Evolutionary conservation across 2,113 vertebrate genomes (phyloP).

Genomic region (Mellivora capensis): DNA sequence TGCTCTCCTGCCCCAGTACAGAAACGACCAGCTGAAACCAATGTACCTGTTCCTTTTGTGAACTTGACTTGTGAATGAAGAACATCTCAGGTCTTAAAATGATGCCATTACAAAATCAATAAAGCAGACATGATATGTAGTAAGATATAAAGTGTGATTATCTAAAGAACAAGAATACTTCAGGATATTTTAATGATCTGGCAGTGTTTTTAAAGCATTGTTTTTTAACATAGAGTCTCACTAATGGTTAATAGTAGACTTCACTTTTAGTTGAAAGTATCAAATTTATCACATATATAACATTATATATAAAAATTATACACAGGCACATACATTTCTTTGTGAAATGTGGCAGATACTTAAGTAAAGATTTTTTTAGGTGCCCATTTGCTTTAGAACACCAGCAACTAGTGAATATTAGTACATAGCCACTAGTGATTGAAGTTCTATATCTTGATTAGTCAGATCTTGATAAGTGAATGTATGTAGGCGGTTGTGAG

Average conservation of each 20-base stretch:
- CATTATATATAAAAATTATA: background rate
- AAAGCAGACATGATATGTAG: background rate
- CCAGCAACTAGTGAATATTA: background rate
- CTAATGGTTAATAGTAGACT: background rate
- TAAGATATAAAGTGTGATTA: background rate
- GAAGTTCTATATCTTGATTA: conserved; percentile 7
- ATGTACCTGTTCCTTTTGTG: background rate
- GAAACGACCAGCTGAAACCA: background rate
- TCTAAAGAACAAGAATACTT: background rate
- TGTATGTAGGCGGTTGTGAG: conserved; percentile 41
- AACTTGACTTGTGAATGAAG: background rate
- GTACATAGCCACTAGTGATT: background rate
- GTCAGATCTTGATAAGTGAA: conserved; percentile 53
- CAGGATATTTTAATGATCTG: background rate
- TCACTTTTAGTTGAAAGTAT: background rate
- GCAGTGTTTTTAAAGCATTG: background rate
- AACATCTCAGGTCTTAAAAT: background rate
- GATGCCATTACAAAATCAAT: background rate
- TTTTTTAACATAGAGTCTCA: background rate
- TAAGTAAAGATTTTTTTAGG: background rate
- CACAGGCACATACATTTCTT: background rate
- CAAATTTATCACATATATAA: background rate
- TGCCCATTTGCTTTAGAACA: background rate
- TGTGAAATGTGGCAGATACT: background rate
- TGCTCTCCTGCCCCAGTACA: background rate